phyloP scores from a whole-genome alignment of 1,140 invertebrate genomes.

The Eumaeus atala region DNA sequence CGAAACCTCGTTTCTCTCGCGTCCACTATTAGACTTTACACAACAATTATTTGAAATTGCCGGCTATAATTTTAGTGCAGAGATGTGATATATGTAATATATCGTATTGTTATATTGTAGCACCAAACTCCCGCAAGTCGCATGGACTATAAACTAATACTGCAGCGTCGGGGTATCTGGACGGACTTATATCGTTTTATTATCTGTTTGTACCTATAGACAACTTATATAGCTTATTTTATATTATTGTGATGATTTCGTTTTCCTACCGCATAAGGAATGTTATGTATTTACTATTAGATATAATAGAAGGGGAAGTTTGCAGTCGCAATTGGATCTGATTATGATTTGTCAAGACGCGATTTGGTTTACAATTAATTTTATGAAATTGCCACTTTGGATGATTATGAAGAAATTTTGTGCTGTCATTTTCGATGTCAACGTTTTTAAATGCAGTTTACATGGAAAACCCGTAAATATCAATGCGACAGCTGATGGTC shows the following conservation, averaged over 20 bases:
- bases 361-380: constrained; percentile 52
- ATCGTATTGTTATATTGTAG: constrained; percentile 37
- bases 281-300: constrained; percentile 67
- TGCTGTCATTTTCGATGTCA: constrained; percentile 32
- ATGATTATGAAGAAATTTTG: constrained; percentile 56
- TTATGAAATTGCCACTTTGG: constrained; percentile 58
- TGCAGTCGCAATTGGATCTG: constrained; percentile 56
- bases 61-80: constrained; percentile 37
- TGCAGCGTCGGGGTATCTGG: constrained; percentile 34
- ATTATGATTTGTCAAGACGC: constrained; percentile 51
- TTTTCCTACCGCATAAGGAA: constrained; percentile 70
- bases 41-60: constrained; percentile 34
- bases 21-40: constrained; percentile 40
- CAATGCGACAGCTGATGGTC: too few relatives aligned
- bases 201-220: constrained; percentile 66
- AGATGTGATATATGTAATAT: constrained; percentile 53
- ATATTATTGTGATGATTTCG: constrained; percentile 71
- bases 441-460: constrained; percentile 4
- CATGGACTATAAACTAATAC: constrained; percentile 52
- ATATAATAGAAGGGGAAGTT: constrained; percentile 54
- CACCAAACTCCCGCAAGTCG: constrained; percentile 39
- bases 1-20: constrained; percentile 43
- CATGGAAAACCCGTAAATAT: too few relatives aligned
- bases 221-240: constrained; percentile 71
- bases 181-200: constrained; percentile 53